A percentile compares a stretch with the other conserved stretches of the same genome.
phyloP scores from a whole-genome alignment of 2,888 invertebrate genomes.

The Microctonus brassicae region DNA sequence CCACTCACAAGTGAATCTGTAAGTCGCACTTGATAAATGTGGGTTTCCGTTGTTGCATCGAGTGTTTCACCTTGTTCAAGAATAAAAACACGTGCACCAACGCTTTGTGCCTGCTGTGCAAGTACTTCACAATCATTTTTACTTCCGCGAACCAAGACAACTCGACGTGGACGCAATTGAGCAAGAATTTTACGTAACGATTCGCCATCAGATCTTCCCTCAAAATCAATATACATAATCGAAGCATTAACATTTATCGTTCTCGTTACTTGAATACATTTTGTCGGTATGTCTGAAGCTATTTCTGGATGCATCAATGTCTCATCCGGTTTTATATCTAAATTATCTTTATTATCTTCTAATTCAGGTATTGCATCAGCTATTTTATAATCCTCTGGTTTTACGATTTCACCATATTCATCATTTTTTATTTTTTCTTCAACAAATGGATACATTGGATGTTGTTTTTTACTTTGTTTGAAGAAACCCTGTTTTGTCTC shows the following conservation, averaged over 20 bases:
- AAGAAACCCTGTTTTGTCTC: conserved; percentile 84
- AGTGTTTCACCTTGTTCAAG: conserved; percentile 87
- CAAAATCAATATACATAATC: conserved; percentile 96
- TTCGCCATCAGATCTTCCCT: conserved; percentile 92
- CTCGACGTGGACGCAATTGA: conserved; percentile 77
- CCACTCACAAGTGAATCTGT: conserved; percentile 93
- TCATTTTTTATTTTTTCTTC: conserved; percentile 93
- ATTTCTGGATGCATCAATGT: conserved; percentile 67
- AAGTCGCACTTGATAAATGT: conserved; percentile 95
- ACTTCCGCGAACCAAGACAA: conserved; percentile 82
- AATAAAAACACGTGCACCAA: conserved; percentile 84
- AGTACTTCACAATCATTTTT: conserved; percentile 79
- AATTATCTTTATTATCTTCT: conserved; percentile 79
- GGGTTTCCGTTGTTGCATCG: conserved; percentile 97
- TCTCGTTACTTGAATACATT: conserved; percentile 83
- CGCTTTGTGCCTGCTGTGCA: conserved; percentile 77
- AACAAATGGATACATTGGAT: conserved; percentile 96
- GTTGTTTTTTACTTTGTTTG: conserved; percentile 90
- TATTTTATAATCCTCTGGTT: conserved; percentile 91
- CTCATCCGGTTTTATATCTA: conserved; percentile 78
- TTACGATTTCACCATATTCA: conserved; percentile 96
- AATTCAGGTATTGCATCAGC: conserved; percentile 79
- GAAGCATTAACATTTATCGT: conserved; percentile 86
- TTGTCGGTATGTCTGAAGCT: conserved; percentile 87
- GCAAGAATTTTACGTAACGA: conserved; percentile 79